Conservation (phyloP, 2,888 invertebrate species). For the Cacoxenus indagator region DNA sequence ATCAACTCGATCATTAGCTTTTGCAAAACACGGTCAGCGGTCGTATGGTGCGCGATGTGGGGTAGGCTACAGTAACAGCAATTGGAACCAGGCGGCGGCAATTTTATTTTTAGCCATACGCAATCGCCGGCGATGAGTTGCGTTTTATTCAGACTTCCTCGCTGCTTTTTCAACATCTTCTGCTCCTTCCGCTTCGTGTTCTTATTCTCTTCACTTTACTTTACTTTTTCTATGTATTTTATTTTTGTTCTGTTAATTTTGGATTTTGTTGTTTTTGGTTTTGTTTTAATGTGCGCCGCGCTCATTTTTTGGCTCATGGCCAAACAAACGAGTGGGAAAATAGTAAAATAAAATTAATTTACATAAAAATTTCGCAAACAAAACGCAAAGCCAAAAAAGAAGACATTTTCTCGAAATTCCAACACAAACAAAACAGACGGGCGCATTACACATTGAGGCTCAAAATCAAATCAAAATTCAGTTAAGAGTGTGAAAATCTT, state of each 20-base stretch:
- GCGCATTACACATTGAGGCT: too few species aligned
- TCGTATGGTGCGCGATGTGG: too few species aligned
- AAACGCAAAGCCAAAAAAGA: not conserved
- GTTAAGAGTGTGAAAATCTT: too few species aligned
- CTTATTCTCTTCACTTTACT: not conserved
- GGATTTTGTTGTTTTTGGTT: not conserved
- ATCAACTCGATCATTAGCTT: too few species aligned
- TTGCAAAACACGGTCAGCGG: too few species aligned
- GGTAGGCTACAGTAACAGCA: too few species aligned
- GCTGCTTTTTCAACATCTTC: not conserved
- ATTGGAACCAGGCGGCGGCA: too few species aligned
- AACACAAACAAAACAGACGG: not conserved
- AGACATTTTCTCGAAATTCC: not conserved
- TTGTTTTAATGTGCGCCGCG: not conserved
- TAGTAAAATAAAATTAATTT: not conserved
- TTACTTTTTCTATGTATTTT: not conserved
- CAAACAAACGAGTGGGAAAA: not conserved
- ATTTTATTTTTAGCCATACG: conserved; percentile 1
- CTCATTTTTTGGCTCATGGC: conserved; percentile 4
- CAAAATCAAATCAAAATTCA: too few species aligned
- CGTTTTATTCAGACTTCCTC: not conserved
- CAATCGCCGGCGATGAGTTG: not conserved
- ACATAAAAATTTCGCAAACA: not conserved
- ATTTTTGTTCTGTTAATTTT: not conserved
- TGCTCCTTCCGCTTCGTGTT: not conserved